Conservation (phyloP, 2,888 invertebrate species). For the Thelaira solivaga region DNA sequence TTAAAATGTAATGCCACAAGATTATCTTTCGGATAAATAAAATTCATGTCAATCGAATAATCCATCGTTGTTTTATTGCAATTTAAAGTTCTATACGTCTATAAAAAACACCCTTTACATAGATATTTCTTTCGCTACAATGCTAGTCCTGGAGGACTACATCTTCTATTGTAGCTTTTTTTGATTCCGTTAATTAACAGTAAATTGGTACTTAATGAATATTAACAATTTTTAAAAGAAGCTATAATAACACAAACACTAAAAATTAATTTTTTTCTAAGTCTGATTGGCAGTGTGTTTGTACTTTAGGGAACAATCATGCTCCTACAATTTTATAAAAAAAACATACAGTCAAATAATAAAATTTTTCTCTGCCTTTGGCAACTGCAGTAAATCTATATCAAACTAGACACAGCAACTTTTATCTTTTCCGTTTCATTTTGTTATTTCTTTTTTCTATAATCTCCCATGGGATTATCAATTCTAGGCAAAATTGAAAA, state of each 20-base stretch:
- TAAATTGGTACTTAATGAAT: neutral
- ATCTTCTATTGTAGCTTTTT: neutral
- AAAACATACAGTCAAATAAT: neutral
- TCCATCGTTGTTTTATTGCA: no score
- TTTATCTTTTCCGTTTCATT: neutral
- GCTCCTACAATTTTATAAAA: neutral
- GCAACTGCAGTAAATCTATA: conserved; percentile 49
- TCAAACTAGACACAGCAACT: neutral
- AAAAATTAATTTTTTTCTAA: conserved; percentile 27
- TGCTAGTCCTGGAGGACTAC: no score
- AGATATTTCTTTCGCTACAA: no score
- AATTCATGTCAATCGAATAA: no score
- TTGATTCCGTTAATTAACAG: neutral
- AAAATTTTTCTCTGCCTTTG: neutral
- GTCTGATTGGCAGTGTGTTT: conserved; percentile 27
- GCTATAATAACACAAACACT: neutral
- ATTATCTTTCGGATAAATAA: no score
- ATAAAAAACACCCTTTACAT: no score
- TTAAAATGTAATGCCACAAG: no score
- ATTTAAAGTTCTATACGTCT: no score
- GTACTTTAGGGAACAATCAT: conserved; percentile 12
- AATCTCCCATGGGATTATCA: conserved; percentile 32
- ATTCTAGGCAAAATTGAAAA: conserved; percentile 43
- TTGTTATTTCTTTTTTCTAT: neutral
- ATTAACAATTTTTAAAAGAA: conserved; percentile 11